Evolutionary conservation across 2,113 vertebrate genomes (phyloP).

Genomic region (Thunnus thynnus): DNA sequence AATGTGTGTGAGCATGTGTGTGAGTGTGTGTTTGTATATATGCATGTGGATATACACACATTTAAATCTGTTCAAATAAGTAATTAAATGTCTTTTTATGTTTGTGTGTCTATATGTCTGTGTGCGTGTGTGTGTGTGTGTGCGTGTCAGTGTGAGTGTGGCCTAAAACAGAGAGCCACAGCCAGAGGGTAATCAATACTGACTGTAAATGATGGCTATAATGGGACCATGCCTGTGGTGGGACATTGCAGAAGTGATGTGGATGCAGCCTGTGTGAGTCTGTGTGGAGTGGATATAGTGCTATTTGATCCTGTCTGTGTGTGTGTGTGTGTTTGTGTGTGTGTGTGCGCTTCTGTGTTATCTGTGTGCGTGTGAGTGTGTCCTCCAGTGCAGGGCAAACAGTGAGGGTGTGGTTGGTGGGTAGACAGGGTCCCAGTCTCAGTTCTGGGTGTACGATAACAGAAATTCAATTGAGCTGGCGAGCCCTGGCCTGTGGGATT

Average conservation of each 20-base stretch:
- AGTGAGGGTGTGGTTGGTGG: slow-evolving; percentile 65
- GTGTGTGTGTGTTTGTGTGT: slow-evolving; percentile 20
- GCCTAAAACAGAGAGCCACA: slow-evolving; percentile 40
- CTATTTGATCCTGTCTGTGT: slow-evolving; percentile 58
- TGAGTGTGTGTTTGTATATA: neutral
- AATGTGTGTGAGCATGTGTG: slow-evolving; percentile 13
- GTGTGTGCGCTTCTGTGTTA: neutral
- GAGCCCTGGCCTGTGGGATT: slow-evolving; percentile 66
- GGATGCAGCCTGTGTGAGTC: slow-evolving; percentile 22
- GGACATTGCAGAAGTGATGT: slow-evolving; percentile 52
- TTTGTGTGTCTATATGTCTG: slow-evolving; percentile 3
- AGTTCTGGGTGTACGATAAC: slow-evolving; percentile 71
- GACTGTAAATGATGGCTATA: slow-evolving; percentile 76
- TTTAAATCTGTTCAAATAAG: slow-evolving; percentile 16
- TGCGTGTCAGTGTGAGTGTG: slow-evolving; percentile 10
- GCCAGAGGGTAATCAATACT: slow-evolving; percentile 71
- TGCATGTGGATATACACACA: slow-evolving; percentile 2
- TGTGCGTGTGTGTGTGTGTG: slow-evolving; percentile 16
- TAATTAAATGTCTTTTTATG: slow-evolving; percentile 25
- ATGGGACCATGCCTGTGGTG: slow-evolving; percentile 57
- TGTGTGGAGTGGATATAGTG: slow-evolving; percentile 38
- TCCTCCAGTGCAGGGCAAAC: slow-evolving; percentile 52
- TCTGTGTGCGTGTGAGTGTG: slow-evolving; percentile 32
- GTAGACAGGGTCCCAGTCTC: slow-evolving; percentile 60
- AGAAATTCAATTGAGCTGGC: slow-evolving; percentile 78